These are phyloP conservation scores for Orchesella cincta DNA, from an alignment of 1,140 invertebrate species.

Conservation along the genomic window DNA sequence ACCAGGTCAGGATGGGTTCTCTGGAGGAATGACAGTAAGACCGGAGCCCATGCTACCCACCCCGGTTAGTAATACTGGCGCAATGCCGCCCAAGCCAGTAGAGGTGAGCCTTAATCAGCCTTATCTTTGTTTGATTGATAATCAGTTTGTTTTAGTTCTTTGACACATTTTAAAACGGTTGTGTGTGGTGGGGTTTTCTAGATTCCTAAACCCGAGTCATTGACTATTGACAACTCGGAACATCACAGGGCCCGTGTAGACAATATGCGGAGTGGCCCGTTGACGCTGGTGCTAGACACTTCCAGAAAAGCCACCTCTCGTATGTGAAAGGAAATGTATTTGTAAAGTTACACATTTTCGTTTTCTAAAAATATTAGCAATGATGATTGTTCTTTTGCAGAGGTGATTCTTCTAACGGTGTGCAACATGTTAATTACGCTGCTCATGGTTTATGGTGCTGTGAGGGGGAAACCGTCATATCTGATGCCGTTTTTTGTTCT, in stretches of 20 bases:
- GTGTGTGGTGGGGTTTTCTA: too few species aligned
- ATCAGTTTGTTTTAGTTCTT: too few species aligned
- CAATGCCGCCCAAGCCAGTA: background rate
- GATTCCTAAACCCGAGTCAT: conserved; percentile 8
- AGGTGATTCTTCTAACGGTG: conserved; percentile 73
- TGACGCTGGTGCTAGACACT: conserved; percentile 39
- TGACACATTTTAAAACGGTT: too few species aligned
- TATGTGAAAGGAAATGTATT: conserved; percentile 35
- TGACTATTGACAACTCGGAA: conserved; percentile 26
- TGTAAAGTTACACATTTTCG: background rate
- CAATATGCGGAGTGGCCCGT: conserved; percentile 43
- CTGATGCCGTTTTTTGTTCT: conserved; percentile 85
- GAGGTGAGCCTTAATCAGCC: background rate
- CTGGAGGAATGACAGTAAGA: conserved; percentile 23
- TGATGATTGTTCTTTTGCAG: conserved; percentile 58
- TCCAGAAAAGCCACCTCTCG: conserved; percentile 47
- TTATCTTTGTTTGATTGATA: too few species aligned
- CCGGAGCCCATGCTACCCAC: conserved; percentile 63
- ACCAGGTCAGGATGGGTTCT: conserved; percentile 24
- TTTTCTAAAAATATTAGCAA: background rate
- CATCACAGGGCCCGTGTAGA: conserved; percentile 32
- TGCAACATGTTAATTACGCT: conserved; percentile 76
- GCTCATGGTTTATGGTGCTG: conserved; percentile 78
- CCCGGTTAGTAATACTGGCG: conserved; percentile 64
- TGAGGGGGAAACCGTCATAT: conserved; percentile 76